These are phyloP conservation scores for Drosophila stalkeri DNA, from an alignment of 2,888 invertebrate species.

Conservation along the genomic window DNA sequence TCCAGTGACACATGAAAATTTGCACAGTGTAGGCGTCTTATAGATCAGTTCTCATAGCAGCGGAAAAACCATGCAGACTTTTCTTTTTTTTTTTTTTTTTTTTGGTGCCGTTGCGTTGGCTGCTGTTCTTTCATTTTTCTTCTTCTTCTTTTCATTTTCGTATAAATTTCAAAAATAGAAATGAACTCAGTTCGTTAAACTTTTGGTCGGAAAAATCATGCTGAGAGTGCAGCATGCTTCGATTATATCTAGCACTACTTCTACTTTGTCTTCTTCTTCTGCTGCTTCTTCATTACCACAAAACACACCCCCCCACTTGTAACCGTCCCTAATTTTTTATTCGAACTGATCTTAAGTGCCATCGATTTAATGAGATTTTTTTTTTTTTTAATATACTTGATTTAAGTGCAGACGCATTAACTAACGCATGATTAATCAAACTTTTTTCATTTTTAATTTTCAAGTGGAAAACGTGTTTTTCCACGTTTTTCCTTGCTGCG, in stretches of 20 bases:
- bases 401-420: conserved; percentile 47
- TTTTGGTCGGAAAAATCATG: conserved; percentile 75
- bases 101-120: conserved; percentile 39
- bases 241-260: conserved; percentile 23
- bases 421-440: conserved; percentile 47
- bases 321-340: not conserved
- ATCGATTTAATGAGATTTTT: conserved; percentile 36
- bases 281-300: not conserved
- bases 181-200: conserved; percentile 86
- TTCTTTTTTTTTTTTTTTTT: conserved; percentile 58
- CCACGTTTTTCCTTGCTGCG: conserved; percentile 59
- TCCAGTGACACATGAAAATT: conserved; percentile 67
- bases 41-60: conserved; percentile 53
- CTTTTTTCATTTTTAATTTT: conserved; percentile 14
- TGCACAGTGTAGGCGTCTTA: conserved; percentile 77
- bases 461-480: conserved; percentile 72
- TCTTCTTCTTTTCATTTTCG: conserved; percentile 43
- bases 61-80: conserved; percentile 74
- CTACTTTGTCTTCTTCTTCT: not conserved
- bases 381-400: conserved; percentile 35
- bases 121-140: conserved; percentile 31
- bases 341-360: conserved; percentile 49
- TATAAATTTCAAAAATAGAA: conserved; percentile 85
- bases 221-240: conserved; percentile 60
- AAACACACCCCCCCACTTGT: conserved; percentile 7